A percentile compares a stretch with the other conserved stretches of the same genome.
phyloP scores from a whole-genome alignment of 35 echinoderm and acorn worm genomes.

The Hemicentrotus pulcherrimus region DNA sequence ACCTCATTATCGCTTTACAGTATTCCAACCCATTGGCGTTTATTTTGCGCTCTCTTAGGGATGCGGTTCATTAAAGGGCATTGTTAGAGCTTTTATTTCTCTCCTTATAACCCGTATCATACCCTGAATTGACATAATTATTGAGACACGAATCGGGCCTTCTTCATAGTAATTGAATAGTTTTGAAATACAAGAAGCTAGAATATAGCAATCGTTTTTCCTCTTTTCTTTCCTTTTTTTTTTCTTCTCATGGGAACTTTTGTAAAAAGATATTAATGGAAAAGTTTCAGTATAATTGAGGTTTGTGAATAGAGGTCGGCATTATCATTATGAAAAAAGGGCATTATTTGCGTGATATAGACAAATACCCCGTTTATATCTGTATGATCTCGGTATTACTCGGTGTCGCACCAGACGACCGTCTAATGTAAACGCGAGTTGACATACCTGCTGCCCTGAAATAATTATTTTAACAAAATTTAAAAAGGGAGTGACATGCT shows the following conservation, averaged over 20 bases:
- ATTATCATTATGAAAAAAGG: no score
- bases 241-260: background rate
- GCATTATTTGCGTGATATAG: no score
- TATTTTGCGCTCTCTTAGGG: background rate
- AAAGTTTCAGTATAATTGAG: background rate
- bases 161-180: background rate
- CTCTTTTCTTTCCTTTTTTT: background rate
- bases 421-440: no score
- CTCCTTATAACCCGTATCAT: background rate
- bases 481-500: no score
- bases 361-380: no score
- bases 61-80: background rate
- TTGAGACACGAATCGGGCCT: background rate
- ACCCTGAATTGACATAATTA: background rate
- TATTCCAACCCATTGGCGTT: background rate
- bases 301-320: no score
- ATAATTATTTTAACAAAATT: no score
- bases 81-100: background rate
- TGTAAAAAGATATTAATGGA: background rate
- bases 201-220: background rate
- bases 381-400: no score
- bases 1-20: background rate
- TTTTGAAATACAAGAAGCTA: background rate
- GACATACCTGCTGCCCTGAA: no score
- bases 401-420: no score